A percentile compares a stretch with the other conserved stretches of the same genome.
These are phyloP conservation scores for Stomatorhinus walkeri DNA, from an alignment of 2,797 vertebrate species.

Conservation along the genomic window DNA sequence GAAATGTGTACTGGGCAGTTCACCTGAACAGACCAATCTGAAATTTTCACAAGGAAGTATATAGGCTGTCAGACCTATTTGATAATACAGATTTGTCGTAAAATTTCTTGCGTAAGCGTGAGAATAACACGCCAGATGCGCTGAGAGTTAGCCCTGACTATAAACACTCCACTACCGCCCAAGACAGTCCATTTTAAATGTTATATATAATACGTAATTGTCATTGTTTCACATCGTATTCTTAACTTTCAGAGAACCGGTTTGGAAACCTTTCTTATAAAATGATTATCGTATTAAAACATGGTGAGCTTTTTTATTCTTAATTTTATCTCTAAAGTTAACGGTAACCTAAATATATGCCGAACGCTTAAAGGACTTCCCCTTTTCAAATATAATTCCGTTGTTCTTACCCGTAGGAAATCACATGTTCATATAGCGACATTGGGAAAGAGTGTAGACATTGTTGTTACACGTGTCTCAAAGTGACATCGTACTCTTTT, in stretches of 20 bases:
- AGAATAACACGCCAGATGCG: no score
- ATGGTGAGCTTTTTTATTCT: background rate
- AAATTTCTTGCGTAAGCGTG: background rate
- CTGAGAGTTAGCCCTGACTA: background rate
- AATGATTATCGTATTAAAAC: background rate
- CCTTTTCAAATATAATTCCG: constrained; percentile 1
- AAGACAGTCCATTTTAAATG: background rate
- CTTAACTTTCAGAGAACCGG: background rate
- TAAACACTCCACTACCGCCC: background rate
- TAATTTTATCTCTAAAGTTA: background rate
- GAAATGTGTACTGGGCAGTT: background rate
- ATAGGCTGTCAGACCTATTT: background rate
- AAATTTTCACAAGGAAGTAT: background rate
- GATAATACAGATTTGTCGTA: background rate
- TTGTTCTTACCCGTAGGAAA: background rate
- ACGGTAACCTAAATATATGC: background rate
- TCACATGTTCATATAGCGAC: background rate
- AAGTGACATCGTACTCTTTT: constrained; percentile 45
- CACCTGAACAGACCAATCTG: background rate
- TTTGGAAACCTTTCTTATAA: background rate
- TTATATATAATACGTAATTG: background rate
- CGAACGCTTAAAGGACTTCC: background rate
- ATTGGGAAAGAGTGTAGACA: background rate
- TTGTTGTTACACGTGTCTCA: constrained; percentile 62
- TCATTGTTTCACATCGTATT: background rate